Evolutionary conservation across 2,113 vertebrate genomes (phyloP).

Genomic region (Apteryx owenii): DNA sequence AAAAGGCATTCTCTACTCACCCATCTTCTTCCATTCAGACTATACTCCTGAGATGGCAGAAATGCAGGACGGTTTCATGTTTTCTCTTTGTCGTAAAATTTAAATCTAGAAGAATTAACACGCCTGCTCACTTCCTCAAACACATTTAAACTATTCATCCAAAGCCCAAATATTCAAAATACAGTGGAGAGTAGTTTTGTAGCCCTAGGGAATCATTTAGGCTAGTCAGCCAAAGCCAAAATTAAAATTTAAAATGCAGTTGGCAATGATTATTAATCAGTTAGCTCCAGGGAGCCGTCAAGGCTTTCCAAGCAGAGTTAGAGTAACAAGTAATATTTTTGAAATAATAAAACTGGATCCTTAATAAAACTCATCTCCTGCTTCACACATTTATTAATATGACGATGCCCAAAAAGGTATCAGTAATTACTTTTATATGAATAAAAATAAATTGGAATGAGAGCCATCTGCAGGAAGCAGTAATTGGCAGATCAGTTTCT

Average conservation of each 20-base stretch:
- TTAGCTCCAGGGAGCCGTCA: conserved; percentile 55
- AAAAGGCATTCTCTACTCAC: not conserved
- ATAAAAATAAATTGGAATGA: conserved; percentile 23
- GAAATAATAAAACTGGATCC: conserved; percentile 44
- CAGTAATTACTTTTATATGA: conserved; percentile 30
- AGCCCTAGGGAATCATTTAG: conserved; percentile 37
- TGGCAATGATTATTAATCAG: conserved; percentile 64
- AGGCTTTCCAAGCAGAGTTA: conserved; percentile 31
- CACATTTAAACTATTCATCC: conserved; percentile 13
- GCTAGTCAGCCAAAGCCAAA: conserved; percentile 34
- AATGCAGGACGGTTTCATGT: not conserved
- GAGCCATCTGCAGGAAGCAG: conserved; percentile 14
- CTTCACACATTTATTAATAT: conserved; percentile 23
- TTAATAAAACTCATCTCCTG: conserved; percentile 36
- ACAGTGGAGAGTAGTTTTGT: not conserved
- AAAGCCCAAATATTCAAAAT: not conserved
- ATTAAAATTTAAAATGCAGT: conserved; percentile 58
- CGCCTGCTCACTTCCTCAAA: not conserved
- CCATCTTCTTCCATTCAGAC: not conserved
- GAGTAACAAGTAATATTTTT: conserved; percentile 55
- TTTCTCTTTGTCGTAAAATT: conserved; percentile 22
- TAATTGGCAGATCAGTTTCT: not conserved
- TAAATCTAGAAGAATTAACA: conserved; percentile 15
- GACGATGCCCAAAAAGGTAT: conserved; percentile 2
- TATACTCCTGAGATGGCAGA: not conserved